Evolutionary conservation across 2,797 vertebrate genomes (phyloP), one percentile per base, ranked within the genome.

Genomic region (Pelobates cultripes): DNA sequence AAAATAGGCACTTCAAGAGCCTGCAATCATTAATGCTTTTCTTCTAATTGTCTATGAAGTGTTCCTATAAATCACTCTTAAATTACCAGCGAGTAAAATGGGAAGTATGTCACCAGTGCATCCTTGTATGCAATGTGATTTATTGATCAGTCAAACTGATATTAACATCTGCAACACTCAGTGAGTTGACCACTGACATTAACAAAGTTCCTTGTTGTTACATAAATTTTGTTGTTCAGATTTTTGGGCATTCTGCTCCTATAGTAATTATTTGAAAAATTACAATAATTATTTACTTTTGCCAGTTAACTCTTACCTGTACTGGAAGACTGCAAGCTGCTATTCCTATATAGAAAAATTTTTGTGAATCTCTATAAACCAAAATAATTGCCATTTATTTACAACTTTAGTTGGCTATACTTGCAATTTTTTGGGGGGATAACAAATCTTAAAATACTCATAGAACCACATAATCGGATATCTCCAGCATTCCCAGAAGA

Each of bases 61-160:
- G 43, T 64, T 75, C 55, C 70, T 75, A 83, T 79, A 78, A 83
- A 83, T 83, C 81, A 78, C 79, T 47, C 55, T 83, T 75, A 83
- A 83, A 78, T 83, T 75, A 83, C 64, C 77, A 63, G 71, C 53
- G 3, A 79, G 77, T 51, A 64, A 44, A 79, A 43, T 75, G 71
- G 81, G 71, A 70, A 51, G 71, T 75, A 7, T 75, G 76, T 83
- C 77, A 70, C 66, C 71, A 68, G 81, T 57, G 76, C 81, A 75
- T 79, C 66, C 76, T 83, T 83, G 71, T 83, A 75, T 83, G 71
- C 81, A 78, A 8, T 64, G 77, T 83, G 81, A 83, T 83, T 83
- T 78, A 83, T 83, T 70, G 76, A 83, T 78, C 77, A 74, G 71
- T 83, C 81, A 75, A 71, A 55, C 81, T 63, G 66, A 83, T 83